phyloP scores from a whole-genome alignment of 2,113 vertebrate genomes.

The Tursiops truncatus region DNA sequence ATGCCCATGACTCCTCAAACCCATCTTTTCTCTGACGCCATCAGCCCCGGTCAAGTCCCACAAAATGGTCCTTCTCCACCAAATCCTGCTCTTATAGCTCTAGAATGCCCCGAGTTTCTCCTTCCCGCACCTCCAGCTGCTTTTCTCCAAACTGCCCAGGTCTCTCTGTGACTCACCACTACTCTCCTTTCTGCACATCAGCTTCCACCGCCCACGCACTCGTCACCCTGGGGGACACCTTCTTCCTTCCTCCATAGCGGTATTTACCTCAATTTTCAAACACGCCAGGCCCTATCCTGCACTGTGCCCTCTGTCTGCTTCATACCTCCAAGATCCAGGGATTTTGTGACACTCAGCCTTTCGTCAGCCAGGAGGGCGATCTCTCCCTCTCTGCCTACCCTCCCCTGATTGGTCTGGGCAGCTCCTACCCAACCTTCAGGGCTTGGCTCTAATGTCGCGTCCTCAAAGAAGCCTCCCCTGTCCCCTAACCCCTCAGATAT shows the following conservation, averaged over 20 bases:
- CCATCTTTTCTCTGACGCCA: neutral
- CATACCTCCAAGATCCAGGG: too few relatives aligned
- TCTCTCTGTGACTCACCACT: neutral
- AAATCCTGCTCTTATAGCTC: neutral
- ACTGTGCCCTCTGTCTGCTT: neutral
- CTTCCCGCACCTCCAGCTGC: too few relatives aligned
- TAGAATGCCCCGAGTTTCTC: neutral
- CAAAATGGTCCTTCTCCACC: neutral
- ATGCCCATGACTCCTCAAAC: neutral
- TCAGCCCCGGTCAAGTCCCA: neutral
- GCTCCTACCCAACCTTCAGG: neutral
- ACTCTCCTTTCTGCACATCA: neutral
- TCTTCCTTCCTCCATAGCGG: neutral
- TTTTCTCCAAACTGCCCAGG: neutral
- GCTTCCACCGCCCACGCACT: rapidly evolving
- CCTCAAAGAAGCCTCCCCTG: neutral
- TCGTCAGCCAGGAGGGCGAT: neutral
- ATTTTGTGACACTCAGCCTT: neutral
- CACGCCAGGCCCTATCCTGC: neutral
- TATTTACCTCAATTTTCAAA: neutral
- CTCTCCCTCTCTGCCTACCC: neutral
- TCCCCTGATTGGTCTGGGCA: neutral
- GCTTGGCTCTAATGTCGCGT: neutral
- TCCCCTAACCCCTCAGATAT: neutral
- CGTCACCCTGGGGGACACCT: rapidly evolving